Evolutionary conservation across 2,797 vertebrate genomes (phyloP), one percentile per base, ranked within the genome.

Genomic region (Erethizon dorsatum): DNA sequence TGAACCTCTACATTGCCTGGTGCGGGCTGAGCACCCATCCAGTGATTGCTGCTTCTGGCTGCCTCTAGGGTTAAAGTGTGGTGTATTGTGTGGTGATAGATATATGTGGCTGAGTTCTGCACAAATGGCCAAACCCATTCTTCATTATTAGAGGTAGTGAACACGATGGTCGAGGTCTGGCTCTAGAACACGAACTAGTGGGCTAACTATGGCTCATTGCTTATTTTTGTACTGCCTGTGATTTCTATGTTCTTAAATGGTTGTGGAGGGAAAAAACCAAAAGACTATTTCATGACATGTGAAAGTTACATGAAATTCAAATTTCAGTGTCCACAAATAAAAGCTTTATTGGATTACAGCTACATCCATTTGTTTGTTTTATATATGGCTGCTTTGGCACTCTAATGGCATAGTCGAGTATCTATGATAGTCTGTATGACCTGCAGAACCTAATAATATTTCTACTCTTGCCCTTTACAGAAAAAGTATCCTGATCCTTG

Each of bases 161-260:
- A 31, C 59, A 79, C 17, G 33, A 57, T 65, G 22, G 33, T n/a
- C 75, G 92, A 88, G 7, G 6, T 61, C 22, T 28, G 20, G 22
- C 67, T 83, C 13, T 61, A 79, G 63, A 77, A 54, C 57, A 59
- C 14, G 52, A 61, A 50, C 54, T 50, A 9, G 33, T 75, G 33
- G 52, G 52, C 80, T 87, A 31, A 24, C 83, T 65, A 14, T 91
- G 71, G 61, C 33, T 85, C 47, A 24, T 20, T 10, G 15, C 59
- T 71, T 86, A 6, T 52, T 86, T 90, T 78, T 71, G 17, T 80
- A 20, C 0, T 7, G 20, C 82, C 57, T 95, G 41, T 83, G 88
- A 91, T 88, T 95, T 96, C 83, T 78, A 89, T 31, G 41, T 83
- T 95, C 94, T 96, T 93, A 84, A 91, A 61, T 93, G 73, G 13